phyloP scores from a whole-genome alignment of 2,888 invertebrate genomes.

The Enchytraeus crypticus region DNA sequence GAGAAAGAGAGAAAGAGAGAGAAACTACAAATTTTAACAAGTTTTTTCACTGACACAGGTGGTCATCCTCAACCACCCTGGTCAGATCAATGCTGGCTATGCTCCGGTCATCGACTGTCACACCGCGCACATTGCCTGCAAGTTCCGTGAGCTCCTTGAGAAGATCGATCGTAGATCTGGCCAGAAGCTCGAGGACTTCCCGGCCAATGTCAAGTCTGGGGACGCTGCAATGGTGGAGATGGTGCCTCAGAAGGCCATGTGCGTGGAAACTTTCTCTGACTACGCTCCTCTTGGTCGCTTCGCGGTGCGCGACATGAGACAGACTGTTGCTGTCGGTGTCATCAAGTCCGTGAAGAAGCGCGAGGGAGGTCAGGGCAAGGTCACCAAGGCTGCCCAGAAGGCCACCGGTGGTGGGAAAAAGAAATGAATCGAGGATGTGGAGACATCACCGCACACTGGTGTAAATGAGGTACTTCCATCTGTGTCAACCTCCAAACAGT shows the following conservation, averaged over 20 bases:
- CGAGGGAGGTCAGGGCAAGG: conserved; percentile 83
- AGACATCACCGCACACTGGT: too few relatives aligned
- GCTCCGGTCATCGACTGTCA: conserved; percentile 99
- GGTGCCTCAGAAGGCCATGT: conserved; percentile 91
- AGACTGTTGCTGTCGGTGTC: conserved; percentile 96
- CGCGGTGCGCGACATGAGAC: conserved; percentile 98
- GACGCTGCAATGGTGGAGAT: conserved; percentile 91
- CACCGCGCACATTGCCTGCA: conserved; percentile 99
- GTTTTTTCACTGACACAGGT: too few relatives aligned
- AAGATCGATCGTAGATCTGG: conserved; percentile 99
- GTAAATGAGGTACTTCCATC: too few relatives aligned
- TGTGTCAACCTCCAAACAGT: too few relatives aligned
- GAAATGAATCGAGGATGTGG: neutral
- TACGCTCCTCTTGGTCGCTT: conserved; percentile 94
- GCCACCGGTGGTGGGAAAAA: conserved; percentile 51
- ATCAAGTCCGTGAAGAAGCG: conserved; percentile 73
- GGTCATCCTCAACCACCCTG: conserved; percentile 98
- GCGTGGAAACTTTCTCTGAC: conserved; percentile 95
- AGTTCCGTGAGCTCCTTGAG: conserved; percentile 95
- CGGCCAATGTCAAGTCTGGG: conserved; percentile 91
- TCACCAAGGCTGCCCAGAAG: conserved; percentile 98
- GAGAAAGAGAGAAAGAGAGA: too few relatives aligned
- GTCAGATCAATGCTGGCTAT: conserved; percentile 96
- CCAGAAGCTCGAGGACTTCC: conserved; percentile 56
- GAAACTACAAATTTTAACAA: too few relatives aligned